Percentiles rank a stretch among this genome's conserved stretches.
Conservation (phyloP, 2,888 invertebrate species). For the Pteria penguin region DNA sequence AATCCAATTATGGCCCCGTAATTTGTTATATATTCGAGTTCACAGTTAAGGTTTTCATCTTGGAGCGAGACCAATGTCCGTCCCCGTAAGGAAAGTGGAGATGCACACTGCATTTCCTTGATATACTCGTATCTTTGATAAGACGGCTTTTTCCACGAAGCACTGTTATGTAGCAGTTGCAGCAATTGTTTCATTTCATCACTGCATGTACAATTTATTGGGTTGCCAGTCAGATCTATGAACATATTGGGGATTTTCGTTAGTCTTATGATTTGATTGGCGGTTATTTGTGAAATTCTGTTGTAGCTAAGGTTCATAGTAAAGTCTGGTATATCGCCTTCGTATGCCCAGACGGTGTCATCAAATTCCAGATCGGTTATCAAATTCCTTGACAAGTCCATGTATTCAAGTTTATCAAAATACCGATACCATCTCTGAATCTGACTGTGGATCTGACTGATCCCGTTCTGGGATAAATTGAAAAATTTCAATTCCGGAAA, state of each 20-base stretch:
- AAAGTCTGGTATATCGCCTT: slow-evolving; percentile 33
- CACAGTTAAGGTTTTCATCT: slow-evolving; percentile 44
- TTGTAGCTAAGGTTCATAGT: slow-evolving; percentile 58
- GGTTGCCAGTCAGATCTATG: slow-evolving; percentile 59
- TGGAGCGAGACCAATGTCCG: slow-evolving; percentile 38
- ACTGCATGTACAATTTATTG: slow-evolving; percentile 58
- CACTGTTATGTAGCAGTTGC: slow-evolving; percentile 25
- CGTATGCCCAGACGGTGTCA: slow-evolving; percentile 39
- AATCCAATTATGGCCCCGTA: slow-evolving; percentile 48
- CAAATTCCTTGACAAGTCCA: slow-evolving; percentile 63
- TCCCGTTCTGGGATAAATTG: slow-evolving; percentile 42
- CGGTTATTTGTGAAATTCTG: slow-evolving; percentile 57
- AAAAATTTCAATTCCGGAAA: slow-evolving; percentile 53
- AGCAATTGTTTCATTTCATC: slow-evolving; percentile 47
- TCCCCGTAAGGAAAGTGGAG: slow-evolving; percentile 48
- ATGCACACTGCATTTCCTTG: slow-evolving; percentile 48
- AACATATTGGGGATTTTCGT: slow-evolving; percentile 50
- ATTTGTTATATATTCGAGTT: slow-evolving; percentile 30
- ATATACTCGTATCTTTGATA: slow-evolving; percentile 48
- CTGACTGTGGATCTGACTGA: slow-evolving; percentile 1
- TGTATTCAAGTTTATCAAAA: slow-evolving; percentile 57
- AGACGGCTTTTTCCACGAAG: slow-evolving; percentile 34
- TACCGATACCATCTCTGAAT: slow-evolving; percentile 53
- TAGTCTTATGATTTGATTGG: slow-evolving; percentile 51
- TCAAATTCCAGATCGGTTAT: slow-evolving; percentile 57